A percentile compares a stretch with the other conserved stretches of the same genome.
phyloP scores from a whole-genome alignment of 1,140 invertebrate genomes.

The Cheumatopsyche charites region DNA sequence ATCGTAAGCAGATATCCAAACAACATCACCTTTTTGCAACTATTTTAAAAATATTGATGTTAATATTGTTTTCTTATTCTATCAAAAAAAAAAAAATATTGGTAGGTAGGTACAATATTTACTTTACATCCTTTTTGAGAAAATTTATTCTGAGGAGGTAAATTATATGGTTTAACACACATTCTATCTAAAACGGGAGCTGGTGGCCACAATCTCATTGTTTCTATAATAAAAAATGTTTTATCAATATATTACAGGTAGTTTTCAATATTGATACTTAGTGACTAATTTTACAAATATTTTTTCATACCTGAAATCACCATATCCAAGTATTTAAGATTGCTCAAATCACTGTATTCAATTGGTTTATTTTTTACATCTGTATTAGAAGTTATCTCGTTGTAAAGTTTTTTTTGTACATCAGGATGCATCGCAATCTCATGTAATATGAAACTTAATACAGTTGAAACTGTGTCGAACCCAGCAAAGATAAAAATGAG shows the following conservation, averaged over 20 bases:
- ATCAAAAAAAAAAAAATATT: too few species aligned
- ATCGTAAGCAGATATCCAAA: constrained; percentile 50
- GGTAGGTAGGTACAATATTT: neutral
- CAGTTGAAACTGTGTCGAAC: constrained; percentile 57
- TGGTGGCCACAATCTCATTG: constrained; percentile 63
- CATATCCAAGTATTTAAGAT: constrained; percentile 59
- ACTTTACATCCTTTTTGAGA: constrained; percentile 36
- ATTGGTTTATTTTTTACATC: constrained; percentile 52
- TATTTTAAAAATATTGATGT: constrained; percentile 40
- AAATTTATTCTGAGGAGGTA: constrained; percentile 45
- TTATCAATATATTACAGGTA: too few species aligned
- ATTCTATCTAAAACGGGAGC: constrained; percentile 47
- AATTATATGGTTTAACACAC: constrained; percentile 38
- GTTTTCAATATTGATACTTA: too few species aligned
- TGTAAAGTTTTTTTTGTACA: constrained; percentile 63
- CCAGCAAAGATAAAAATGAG: constrained; percentile 62
- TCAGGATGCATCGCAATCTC: constrained; percentile 64
- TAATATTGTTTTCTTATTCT: too few species aligned
- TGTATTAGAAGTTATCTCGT: constrained; percentile 59
- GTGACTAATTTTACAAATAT: too few species aligned
- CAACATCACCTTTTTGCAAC: constrained; percentile 48
- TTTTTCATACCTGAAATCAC: constrained; percentile 57
- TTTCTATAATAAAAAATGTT: constrained; percentile 53
- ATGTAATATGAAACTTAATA: constrained; percentile 53
- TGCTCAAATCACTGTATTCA: constrained; percentile 55